These are phyloP conservation scores for Dichetophora obliterata DNA, from an alignment of 2,888 invertebrate species.

Conservation along the genomic window DNA sequence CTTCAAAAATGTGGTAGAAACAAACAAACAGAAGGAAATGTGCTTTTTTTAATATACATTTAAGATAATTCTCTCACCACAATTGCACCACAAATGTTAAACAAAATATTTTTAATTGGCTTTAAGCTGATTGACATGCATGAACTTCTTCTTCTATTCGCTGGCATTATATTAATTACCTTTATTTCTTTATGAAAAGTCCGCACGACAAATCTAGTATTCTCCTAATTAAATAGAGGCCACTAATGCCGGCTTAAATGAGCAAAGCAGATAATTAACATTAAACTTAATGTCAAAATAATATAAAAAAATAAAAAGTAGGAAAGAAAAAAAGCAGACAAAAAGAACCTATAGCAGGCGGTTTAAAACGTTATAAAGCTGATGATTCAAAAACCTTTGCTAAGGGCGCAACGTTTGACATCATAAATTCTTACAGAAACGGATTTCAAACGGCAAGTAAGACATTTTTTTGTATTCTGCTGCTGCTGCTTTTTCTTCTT, in stretches of 20 bases:
- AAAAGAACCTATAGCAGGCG: neutral
- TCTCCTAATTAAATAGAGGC: conserved; percentile 20
- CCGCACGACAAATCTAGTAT: neutral
- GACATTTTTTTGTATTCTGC: neutral
- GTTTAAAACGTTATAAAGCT: neutral
- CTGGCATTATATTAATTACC: too few species aligned
- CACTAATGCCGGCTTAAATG: conserved; percentile 17
- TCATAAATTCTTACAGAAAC: neutral
- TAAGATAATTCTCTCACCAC: too few species aligned
- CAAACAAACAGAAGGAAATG: too few species aligned
- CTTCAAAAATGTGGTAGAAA: too few species aligned
- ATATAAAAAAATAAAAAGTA: neutral
- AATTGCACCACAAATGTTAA: too few species aligned
- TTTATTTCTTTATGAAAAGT: too few species aligned
- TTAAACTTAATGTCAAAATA: conserved; percentile 11
- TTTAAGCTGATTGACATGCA: too few species aligned
- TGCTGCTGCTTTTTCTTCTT: neutral
- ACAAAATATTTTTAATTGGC: too few species aligned
- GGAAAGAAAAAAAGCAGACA: neutral
- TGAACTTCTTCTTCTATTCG: too few species aligned
- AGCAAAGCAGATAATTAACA: conserved; percentile 27
- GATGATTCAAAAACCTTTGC: neutral
- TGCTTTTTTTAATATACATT: too few species aligned
- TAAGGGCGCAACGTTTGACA: neutral
- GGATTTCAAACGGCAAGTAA: neutral